Evolutionary conservation across 2,797 vertebrate genomes (phyloP).

Genomic region (Anas bahamensis): DNA sequence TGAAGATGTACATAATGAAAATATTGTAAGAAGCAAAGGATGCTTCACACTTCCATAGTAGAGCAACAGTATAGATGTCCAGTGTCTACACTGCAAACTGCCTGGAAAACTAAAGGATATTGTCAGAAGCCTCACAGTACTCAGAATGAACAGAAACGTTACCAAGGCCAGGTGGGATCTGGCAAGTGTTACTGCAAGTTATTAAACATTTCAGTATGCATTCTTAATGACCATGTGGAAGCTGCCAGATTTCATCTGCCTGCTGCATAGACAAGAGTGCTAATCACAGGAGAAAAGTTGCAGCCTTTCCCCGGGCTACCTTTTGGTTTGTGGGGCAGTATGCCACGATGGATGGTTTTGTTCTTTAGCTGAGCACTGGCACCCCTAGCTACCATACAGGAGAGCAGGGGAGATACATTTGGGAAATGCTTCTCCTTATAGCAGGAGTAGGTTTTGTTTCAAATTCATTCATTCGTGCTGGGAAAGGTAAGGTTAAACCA

Average conservation of each 20-base stretch:
- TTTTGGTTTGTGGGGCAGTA: not conserved
- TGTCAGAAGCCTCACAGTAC: not conserved
- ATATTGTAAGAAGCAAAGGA: not conserved
- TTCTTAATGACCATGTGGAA: not conserved
- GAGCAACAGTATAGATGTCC: not conserved
- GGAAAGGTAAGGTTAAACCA: not conserved
- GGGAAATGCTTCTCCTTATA: not conserved
- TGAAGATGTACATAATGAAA: not conserved
- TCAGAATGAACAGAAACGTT: not conserved
- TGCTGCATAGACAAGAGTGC: not conserved
- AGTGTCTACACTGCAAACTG: not conserved
- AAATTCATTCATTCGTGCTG: not conserved
- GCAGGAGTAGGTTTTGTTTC: not conserved
- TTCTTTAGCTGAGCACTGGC: not conserved
- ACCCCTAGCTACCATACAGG: accelerated
- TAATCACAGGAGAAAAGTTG: not conserved
- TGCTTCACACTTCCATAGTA: accelerated
- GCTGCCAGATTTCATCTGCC: not conserved
- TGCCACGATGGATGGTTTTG: accelerated
- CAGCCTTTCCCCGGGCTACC: not conserved
- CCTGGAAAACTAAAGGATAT: not conserved
- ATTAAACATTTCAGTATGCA: not conserved
- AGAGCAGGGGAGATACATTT: accelerated
- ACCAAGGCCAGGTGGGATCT: not conserved
- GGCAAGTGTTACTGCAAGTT: not conserved